Evolutionary conservation across 2,113 vertebrate genomes (phyloP).

Genomic region (Cephalopterus ornatus): DNA sequence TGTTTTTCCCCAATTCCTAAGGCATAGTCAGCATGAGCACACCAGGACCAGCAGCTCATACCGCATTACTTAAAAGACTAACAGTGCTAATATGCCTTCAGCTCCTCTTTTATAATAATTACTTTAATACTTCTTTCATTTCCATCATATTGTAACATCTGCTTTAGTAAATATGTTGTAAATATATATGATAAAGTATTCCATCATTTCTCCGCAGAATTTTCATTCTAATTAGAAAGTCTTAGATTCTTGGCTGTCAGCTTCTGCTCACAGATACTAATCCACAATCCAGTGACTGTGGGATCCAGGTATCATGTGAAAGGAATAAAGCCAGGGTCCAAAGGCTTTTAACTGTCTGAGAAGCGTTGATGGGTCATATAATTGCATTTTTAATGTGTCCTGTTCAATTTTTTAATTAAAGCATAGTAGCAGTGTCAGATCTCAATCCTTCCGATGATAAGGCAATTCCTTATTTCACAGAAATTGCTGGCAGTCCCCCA

Average conservation of each 20-base stretch:
- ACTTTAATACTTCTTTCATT: not conserved
- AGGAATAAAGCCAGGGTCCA: not conserved
- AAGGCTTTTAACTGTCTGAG: not conserved
- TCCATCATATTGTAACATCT: constrained; percentile 4
- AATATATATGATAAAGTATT: not conserved
- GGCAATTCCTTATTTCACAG: not conserved
- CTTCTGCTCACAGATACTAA: not conserved
- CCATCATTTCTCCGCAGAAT: not conserved
- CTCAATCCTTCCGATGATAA: not conserved
- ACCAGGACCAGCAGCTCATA: not conserved
- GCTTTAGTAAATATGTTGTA: constrained; percentile 1
- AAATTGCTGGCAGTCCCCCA: not conserved
- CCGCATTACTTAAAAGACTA: not conserved
- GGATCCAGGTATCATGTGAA: not conserved
- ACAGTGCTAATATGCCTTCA: not conserved
- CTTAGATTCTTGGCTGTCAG: not conserved
- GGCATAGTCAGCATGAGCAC: not conserved
- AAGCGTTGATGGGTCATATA: not conserved
- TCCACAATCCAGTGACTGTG: not conserved
- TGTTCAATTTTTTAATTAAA: not conserved
- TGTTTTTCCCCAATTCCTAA: not conserved
- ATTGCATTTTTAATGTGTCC: not conserved
- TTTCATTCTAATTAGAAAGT: constrained; percentile 4
- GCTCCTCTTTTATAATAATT: not conserved
- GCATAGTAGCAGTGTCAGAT: not conserved